Percentiles rank a stretch among this genome's conserved stretches.
Evolutionary conservation across 2,113 vertebrate genomes (phyloP).

Genomic region (Lontra canadensis): DNA sequence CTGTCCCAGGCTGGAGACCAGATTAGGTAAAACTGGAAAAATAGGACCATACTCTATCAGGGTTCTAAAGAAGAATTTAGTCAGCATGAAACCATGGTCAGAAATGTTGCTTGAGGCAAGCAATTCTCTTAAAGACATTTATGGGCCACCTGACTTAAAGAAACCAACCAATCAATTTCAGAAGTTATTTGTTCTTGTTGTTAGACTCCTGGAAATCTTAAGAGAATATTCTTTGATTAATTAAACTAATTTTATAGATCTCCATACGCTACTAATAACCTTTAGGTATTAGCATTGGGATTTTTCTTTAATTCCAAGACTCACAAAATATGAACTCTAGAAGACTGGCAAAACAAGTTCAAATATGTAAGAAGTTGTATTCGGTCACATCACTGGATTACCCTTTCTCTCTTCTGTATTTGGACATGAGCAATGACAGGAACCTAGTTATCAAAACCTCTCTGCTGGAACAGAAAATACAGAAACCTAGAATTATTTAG

Average conservation of each 20-base stretch:
- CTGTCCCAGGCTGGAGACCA: neutral
- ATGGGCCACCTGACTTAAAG: neutral
- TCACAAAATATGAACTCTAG: neutral
- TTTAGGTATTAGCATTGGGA: neutral
- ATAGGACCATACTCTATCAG: neutral
- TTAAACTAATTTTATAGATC: neutral
- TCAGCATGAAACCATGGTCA: neutral
- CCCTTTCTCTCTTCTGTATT: neutral
- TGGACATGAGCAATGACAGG: neutral
- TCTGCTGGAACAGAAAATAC: neutral
- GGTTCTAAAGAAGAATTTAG: neutral
- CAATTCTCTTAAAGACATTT: neutral
- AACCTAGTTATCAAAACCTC: neutral
- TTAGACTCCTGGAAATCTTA: neutral
- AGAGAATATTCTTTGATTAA: neutral
- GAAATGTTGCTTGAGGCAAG: neutral
- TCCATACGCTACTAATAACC: neutral
- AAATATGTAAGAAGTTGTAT: neutral
- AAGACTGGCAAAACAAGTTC: neutral
- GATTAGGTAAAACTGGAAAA: neutral
- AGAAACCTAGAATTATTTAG: neutral
- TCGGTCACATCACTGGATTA: neutral
- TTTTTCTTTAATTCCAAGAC: slow-evolving; percentile 15
- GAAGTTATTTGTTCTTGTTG: neutral
- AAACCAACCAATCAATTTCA: neutral